Base-by-base conservation (phyloP, 92 coral and sea anemone species). In the Phenganax stokvisi region DNA sequence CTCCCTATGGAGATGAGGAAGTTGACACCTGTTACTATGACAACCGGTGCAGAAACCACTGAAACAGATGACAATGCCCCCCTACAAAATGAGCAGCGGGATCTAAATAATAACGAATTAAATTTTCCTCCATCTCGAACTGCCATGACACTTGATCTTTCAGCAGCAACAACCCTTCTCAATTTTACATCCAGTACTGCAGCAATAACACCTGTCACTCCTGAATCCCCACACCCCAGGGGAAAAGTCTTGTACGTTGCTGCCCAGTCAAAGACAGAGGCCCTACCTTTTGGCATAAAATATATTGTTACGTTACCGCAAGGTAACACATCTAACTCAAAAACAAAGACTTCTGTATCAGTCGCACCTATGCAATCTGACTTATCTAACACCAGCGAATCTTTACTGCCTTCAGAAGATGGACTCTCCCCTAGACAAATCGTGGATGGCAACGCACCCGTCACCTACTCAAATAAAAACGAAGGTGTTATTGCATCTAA, bases 111-210 rank as follows among this genome's bases (percentile, higher is more conserved):
- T 6, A 7, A 12, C 6, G 15, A 17, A 37, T 37, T 16, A 2
- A 30, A n/a, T 64, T 64, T 11, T 59, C 20, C 17, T 10, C 15
- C 16, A 44, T 2, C 31, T n/a, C 73, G 53, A 68, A 68, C 73
- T 10, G 13, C 73, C 12, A 30, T 68, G 73, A 30, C 73, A 1
- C 73, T 68, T 37, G 73, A 68, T 68, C 73, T 68, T 53, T n/a
- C 30, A 12, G 73, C 73, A 3, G 73, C 73, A 30, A n/a, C 73
- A 3, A 68, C 73, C 8, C 53, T 68, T 30, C 73, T 68, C 30
- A 20, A 68, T 68, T 30, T 68, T n/a, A 68, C 73, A 11, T 68
- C 73, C 54, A 68, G 73, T 17, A 30, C 73, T 6, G 54, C 73
- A 6, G 73, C 73, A 27, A 68, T 68, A 53, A 68, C 73, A 8